Base-by-base conservation (phyloP, 2,113 vertebrate species). In the Gymnocephalus cernua region DNA sequence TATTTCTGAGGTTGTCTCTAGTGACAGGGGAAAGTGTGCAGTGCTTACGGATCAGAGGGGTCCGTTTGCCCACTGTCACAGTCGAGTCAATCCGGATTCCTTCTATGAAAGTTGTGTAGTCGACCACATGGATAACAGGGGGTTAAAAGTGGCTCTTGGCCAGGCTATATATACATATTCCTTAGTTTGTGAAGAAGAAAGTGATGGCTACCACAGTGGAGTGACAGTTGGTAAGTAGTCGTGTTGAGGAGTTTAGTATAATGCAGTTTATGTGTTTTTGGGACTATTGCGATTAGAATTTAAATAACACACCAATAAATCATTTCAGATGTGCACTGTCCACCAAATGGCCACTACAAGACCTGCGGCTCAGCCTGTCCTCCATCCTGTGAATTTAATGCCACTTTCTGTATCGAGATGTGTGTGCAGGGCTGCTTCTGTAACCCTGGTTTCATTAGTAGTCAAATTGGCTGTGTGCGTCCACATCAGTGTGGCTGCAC, bases 301-400 rank as follows among this genome's bases (percentile, higher is more conserved):
- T 27, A 21, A 83, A 73, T 61, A 4, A 48, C 11, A 18, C 11
- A 7, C 9, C 15, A 27, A 54, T 58, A 25, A 58, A 68, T 63
- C 19, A 15, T 57, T 78, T 72, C 74, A 93, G 92, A 73, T 45
- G 47, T 87, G 32, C 73, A 48, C 3, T 94, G 93, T 83, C 92
- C 89, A 70, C 89, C 50, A 58, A 88, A 90, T 77, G 93, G 91
- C 74, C 84, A 92, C 74, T 88, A 90, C 57, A 93, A 93, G 14
- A 32, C 84, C 13, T 91, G 91, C 32, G 88, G 91, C 38, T 82
- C 88, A 10, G 86, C 82, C 32, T 95, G 94, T 64, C 84, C 91
- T 6, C 66, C 82, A 6, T 82, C 91, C 38, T 95, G 93, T 65
- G 62, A 80, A 23, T 27, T 0, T 7, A 61, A 53, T 19, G 1